Evolutionary conservation across 1,140 invertebrate genomes (phyloP), one percentile per base, ranked within the genome.

Genomic region (Apis florea): DNA sequence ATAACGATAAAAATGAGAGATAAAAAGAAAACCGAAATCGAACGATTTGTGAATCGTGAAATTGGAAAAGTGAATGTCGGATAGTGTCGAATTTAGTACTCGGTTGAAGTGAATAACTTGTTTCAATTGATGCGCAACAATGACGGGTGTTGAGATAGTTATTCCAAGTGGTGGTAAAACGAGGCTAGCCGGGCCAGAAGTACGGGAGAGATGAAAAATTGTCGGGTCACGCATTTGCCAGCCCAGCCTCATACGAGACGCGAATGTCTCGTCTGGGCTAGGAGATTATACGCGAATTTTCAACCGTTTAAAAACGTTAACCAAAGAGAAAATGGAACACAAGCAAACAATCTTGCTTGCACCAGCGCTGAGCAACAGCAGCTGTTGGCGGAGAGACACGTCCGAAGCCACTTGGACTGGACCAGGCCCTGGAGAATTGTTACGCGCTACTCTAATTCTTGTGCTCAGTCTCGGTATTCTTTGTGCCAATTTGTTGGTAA

Each of bases 301-400:
- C 15, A 63, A 40, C 49, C 31, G 31, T 40, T 24, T 68, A 54
- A 31, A 31, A 66, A 77, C 61, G 17, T 5, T 17, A 24, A 56
- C 13, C 13, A 61, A 67, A 24, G 75, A 71, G 73, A 89, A 90
- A 90, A 85, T 93, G 86, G 92, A 94, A 54, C 90, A 93, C 85
- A 89, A 88, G 76, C 92, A 91, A 67, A 91, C 94, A 84, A 94
- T 96, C 90, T 94, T 97, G 83, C 94, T 96, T 85, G 96, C 97
- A 86, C 97, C 97, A 73, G 95, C 96, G 83, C 94, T 97, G 49
- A 95, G 95, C 92, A 97, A 97, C 93, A 96, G 96, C 91, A 97
- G 96, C 83, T 97, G 97, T 91, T 95, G 96, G 91, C 95, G 96
- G 90, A 95, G 95, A 58, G 93, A 95, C 69, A 94, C 95, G 82